Evolutionary conservation across 2,113 vertebrate genomes (phyloP).

Genomic region (Turnix velox): DNA sequence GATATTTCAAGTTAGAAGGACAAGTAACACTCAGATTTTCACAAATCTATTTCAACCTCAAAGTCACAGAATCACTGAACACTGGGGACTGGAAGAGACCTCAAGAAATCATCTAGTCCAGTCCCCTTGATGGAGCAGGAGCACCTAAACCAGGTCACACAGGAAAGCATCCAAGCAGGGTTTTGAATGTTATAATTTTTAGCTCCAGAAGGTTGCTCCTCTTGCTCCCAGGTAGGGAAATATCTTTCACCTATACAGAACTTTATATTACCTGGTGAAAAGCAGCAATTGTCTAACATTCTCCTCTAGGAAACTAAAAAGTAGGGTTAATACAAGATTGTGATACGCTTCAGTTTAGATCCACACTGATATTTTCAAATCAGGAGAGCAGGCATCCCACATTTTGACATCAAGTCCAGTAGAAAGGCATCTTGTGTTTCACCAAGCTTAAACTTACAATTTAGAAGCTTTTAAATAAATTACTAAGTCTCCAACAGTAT

Average conservation of each 20-base stretch:
- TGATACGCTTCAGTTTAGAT: background rate
- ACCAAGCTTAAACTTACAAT: too few relatives aligned
- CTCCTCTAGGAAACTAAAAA: background rate
- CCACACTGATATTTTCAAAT: background rate
- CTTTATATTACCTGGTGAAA: background rate
- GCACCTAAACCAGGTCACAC: too few relatives aligned
- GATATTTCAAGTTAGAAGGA: background rate
- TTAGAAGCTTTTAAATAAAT: background rate
- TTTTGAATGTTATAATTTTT: background rate
- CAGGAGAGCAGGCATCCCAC: background rate
- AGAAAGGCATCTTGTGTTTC: background rate
- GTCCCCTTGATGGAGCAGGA: too few relatives aligned
- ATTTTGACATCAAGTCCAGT: background rate
- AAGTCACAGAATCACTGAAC: background rate
- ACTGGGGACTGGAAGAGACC: too few relatives aligned
- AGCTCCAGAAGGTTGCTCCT: background rate
- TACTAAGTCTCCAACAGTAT: background rate
- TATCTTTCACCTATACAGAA: background rate
- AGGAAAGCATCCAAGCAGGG: background rate
- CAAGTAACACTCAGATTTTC: background rate
- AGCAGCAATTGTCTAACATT: background rate
- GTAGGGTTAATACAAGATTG: background rate
- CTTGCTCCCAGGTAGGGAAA: background rate
- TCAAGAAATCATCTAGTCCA: too few relatives aligned
- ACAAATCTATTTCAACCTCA: background rate